Base-by-base conservation (phyloP, 2,113 vertebrate genomes). In the Podilymbus podiceps region DNA sequence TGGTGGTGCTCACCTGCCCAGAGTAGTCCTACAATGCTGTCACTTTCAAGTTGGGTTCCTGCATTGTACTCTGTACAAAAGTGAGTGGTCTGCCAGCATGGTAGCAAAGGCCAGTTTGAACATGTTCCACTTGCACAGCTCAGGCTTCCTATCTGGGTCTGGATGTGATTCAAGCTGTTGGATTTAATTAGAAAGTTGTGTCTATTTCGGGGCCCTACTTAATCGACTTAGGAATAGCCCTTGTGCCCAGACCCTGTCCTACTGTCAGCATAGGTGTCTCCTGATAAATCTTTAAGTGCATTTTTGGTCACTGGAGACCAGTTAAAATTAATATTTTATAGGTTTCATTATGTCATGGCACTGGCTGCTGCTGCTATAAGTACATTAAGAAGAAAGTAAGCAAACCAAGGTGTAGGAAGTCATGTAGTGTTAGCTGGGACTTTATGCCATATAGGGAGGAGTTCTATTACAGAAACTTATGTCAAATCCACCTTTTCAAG, bases 101-200 rank as follows among this genome's bases (percentile, higher is more conserved):
- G 76, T 31, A 55, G 63, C 2, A 2, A 0, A 0, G 79, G 56
- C 83, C 52, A 38, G 62, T 90, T 60, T 87, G 86, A 91, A 20
- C 1, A 1, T 0, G 0, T 85, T 89, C 62, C 53, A 20, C 67
- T 64, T 10, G 3, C 74, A 58, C 62, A 55, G 58, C 86, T 87
- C 91, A 73, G 53, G 62, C 77, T 91, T 82, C 30, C 0, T 76
- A 46, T 76, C 80, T 82, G 66, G 30, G 31, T 42, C 89, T 94
- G 95, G 77, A 89, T 73, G 46, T 23, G 35, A 83, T 88, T 95
- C 89, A 94, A 92, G 46, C n/a, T 85, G 58, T 89, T 95, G n/a
- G 42, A 35, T 95, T 81, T 92, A 93, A 92, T 91, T 95, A 91
- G 84, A 95, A 95, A 92, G 69, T 85, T 90, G 49, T 82, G 55